Evolutionary conservation across 2,888 invertebrate species (phyloP), one percentile per base, ranked within the genome.

Genomic region (Cheilosia scutellata): DNA sequence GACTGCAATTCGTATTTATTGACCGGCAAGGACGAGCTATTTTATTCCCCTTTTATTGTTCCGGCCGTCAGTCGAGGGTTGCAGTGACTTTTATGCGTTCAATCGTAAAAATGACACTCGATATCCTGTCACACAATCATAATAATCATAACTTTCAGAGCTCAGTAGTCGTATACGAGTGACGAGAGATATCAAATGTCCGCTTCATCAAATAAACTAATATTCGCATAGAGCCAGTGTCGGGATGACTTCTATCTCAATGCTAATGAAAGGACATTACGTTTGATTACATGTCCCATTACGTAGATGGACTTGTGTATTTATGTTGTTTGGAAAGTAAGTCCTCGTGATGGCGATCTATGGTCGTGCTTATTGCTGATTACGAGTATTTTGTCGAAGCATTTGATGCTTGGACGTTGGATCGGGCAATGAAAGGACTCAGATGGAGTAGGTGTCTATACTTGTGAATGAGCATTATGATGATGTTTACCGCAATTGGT

Each of bases 141-240:
- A 82, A 86, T 86, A 86, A 86, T 82, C 82, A 82, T 86, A 86
- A 82, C 68, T 72, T 66, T 37, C 37, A 37, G n/a, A 62, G 66
- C 70, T 33, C 40, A 53, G 71, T 72, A n/a, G 65, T 51, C 4
- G 2, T 47, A 9, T 11, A 20, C 27, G 29, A 58, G 33, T 49
- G 40, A 57, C 55, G 47, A 40, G 4, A 47, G 42, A 42, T 31
- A 65, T 63, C 65, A 82, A 53, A 71, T 57, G 72, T 78, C 55
- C 63, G 68, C 57, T 37, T 47, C 40, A 42, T 49, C 65, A 70
- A 79, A 72, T 82, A 51, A 49, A 62, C 68, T 74, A 63, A 65
- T 62, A 57, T 62, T 31, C 29, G 29, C 13, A 49, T 62, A 65
- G 47, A 79, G 42, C 29, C 20, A 79, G 58, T 84, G 65, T 44